Conservation (phyloP, 2,113 vertebrate species). For the Phylloscopus trochilus region DNA sequence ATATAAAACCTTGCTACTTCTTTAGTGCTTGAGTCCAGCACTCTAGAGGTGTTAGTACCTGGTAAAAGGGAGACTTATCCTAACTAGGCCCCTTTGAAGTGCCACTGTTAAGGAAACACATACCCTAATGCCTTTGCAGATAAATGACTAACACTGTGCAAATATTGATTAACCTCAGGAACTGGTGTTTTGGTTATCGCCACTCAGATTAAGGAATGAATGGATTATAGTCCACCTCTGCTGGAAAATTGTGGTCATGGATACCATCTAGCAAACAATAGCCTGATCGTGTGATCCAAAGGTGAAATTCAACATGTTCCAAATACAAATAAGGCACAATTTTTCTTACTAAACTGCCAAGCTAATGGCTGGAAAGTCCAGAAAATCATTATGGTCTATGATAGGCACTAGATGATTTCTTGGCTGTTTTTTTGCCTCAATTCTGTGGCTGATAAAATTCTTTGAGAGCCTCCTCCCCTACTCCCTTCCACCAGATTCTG, state of each 20-base stretch:
- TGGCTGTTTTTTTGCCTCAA: not conserved
- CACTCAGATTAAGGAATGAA: not conserved
- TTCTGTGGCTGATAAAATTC: not conserved
- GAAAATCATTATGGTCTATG: not conserved
- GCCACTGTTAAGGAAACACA: not conserved
- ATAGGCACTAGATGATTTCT: not conserved
- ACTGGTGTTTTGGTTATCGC: not conserved
- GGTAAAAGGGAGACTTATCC: not conserved
- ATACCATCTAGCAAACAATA: not conserved
- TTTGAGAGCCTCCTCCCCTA: not conserved
- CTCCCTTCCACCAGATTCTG: not conserved
- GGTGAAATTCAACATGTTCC: not conserved
- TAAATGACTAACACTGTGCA: constrained; percentile 10
- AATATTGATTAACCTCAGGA: constrained; percentile 37
- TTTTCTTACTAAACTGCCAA: not conserved
- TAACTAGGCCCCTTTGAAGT: not conserved
- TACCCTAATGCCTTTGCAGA: not conserved
- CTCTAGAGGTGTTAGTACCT: not conserved
- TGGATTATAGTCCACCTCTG: not conserved
- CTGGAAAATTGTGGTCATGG: not conserved
- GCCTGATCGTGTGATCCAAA: not conserved
- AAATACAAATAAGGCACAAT: not conserved
- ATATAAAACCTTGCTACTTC: not conserved
- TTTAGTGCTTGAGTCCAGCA: not conserved
- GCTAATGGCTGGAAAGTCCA: not conserved